Conservation (phyloP, 1,140 invertebrate genomes). For the Papilio dardanus region DNA sequence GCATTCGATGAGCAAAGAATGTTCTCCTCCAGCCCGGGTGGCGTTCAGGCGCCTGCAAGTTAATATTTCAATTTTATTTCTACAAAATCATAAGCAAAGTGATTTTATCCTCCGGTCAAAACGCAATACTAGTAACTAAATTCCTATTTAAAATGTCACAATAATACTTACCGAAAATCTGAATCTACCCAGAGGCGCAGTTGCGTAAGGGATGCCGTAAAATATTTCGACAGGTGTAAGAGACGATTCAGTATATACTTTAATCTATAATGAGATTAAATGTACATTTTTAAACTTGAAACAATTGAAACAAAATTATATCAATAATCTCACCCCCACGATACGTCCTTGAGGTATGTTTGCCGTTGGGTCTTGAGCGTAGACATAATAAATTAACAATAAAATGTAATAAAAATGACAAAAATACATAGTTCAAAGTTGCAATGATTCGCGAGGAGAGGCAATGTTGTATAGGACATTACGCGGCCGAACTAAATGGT, state of each 20-base stretch:
- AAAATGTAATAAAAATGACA: not conserved
- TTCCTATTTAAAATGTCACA: conserved; percentile 26
- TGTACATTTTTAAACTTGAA: conserved; percentile 21
- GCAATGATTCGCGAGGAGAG: not conserved
- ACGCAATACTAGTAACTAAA: not conserved
- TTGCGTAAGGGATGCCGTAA: conserved; percentile 73
- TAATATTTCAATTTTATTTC: not conserved
- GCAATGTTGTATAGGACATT: conserved; percentile 22
- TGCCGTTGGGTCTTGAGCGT: conserved; percentile 67
- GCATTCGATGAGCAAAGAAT: conserved; percentile 70
- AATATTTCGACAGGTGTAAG: conserved; percentile 71
- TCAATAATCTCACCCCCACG: conserved; percentile 64
- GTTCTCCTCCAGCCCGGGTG: conserved; percentile 71
- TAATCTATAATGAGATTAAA: conserved; percentile 62
- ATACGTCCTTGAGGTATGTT: conserved; percentile 73
- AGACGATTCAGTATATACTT: conserved; percentile 67
- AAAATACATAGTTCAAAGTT: conserved; percentile 38
- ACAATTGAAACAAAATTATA: conserved; percentile 28
- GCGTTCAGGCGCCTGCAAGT: conserved; percentile 65
- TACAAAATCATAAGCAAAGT: not conserved
- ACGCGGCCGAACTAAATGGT: conserved; percentile 45
- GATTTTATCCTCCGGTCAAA: not conserved
- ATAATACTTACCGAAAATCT: conserved; percentile 70
- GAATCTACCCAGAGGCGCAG: conserved; percentile 63
- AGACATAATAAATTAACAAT: conserved; percentile 44